Base-by-base conservation (phyloP, 2,888 invertebrate species). In the Ophion slaviceki region DNA sequence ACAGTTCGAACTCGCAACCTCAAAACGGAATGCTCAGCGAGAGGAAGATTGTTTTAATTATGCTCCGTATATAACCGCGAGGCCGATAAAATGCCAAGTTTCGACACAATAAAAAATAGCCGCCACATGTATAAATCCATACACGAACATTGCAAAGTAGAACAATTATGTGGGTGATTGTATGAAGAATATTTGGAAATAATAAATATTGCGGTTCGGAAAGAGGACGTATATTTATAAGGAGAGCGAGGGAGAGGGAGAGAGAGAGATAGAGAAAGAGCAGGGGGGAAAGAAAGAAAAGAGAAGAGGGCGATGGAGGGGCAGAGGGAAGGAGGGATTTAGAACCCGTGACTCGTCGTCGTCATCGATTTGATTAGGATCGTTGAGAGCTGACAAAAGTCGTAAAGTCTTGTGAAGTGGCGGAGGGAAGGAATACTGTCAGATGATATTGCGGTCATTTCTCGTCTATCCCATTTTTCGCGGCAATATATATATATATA, bases 371-470 rank as follows among this genome's bases (percentile, higher is more conserved):
- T 81, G 79, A 85, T 82, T 82, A 82, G 70, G 62, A 36, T 28
- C 68, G 66, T 72, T 28, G 20, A 67, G 45, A 40, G 57, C 72
- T 66, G 70, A 70, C 76, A 66, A 66, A 68, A 66, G 75, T 82
- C 85, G 71, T 76, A 59, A 66, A 79, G 74, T 79, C 59, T 62
- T 53, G 74, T 64, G 24, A 57, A 64, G 59, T 32, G 79, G 36
- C 40, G 64, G 28, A 64, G 70, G 57, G 32, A 72, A 76, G 53
- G 70, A 70, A 6, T 36, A 61, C 32, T 20, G 75, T 53, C 53
- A 57, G 66, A 72, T 59, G 74, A 85, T 82, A 85, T 85, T 82
- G 85, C 78, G 85, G 85, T 85, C 85, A 82, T 79, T 77, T 82
- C 78, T 78, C 68, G 82, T 67, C 61, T 28, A 62, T 79, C 66